Evolutionary conservation across 2,113 vertebrate species (phyloP).

Genomic region (Sterrhoptilus dennistouni): DNA sequence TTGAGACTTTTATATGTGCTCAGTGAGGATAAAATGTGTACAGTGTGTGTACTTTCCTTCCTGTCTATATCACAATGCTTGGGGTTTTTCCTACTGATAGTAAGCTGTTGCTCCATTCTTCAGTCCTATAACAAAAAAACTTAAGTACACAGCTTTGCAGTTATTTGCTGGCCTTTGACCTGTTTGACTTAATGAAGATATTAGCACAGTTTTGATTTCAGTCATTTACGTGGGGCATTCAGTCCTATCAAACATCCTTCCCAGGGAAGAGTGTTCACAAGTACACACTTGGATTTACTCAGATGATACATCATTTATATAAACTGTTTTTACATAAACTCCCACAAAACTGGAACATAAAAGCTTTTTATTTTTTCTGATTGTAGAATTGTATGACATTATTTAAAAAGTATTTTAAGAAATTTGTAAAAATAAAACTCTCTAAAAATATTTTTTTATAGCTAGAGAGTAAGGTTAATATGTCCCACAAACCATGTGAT

Average conservation of each 20-base stretch:
- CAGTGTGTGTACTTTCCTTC: not conserved
- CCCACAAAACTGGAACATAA: not conserved
- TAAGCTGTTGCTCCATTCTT: not conserved
- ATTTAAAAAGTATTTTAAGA: not conserved
- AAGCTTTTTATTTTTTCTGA: not conserved
- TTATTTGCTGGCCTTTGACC: not conserved
- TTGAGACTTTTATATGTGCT: not conserved
- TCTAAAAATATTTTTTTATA: not conserved
- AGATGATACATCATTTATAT: not conserved
- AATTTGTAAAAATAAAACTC: not conserved
- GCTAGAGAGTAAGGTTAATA: not conserved
- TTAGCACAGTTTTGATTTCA: not conserved
- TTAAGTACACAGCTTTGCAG: not conserved
- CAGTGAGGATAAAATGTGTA: not conserved
- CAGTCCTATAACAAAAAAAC: not conserved
- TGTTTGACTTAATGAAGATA: not conserved
- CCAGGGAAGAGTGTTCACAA: not conserved
- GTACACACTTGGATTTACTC: not conserved
- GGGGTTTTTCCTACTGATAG: not conserved
- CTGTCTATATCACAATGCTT: not conserved
- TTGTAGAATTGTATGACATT: not conserved
- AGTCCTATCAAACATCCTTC: not conserved
- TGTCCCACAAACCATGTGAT: not conserved
- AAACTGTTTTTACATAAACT: not conserved
- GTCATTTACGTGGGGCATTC: rapidly evolving